Conservation (phyloP, 2,797 vertebrate species). For the Chelonia mydas region DNA sequence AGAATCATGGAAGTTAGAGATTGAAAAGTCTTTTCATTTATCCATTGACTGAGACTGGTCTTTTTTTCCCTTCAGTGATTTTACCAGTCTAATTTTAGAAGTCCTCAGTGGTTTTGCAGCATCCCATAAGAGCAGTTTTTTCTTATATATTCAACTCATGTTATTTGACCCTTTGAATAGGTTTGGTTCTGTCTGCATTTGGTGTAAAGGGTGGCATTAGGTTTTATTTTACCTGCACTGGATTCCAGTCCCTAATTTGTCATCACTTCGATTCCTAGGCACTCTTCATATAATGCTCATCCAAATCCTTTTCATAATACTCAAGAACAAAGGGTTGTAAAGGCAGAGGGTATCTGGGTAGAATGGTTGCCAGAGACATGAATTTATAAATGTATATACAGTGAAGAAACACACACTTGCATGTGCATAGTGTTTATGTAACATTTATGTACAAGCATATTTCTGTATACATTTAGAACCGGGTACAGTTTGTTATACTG, state of each 20-base stretch:
- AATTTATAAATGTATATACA: accelerated
- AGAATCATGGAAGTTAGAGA: background rate
- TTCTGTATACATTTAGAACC: background rate
- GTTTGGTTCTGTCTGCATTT: background rate
- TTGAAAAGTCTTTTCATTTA: background rate
- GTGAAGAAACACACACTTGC: accelerated
- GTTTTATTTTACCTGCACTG: background rate
- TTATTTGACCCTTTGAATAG: background rate
- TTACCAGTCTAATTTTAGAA: background rate
- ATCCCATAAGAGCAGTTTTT: background rate
- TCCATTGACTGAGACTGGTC: background rate
- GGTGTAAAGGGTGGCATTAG: background rate
- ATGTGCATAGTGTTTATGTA: background rate
- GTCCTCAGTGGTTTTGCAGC: background rate
- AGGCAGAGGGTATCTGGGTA: background rate
- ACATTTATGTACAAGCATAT: background rate
- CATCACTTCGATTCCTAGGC: background rate
- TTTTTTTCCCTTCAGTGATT: background rate
- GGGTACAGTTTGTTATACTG: background rate
- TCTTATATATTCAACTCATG: background rate
- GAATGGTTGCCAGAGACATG: background rate
- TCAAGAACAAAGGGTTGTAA: background rate
- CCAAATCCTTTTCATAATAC: accelerated
- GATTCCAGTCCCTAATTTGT: background rate
- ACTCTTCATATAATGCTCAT: background rate